Conservation (phyloP, 2,797 vertebrate genomes). For the Lerista edwardsae region DNA sequence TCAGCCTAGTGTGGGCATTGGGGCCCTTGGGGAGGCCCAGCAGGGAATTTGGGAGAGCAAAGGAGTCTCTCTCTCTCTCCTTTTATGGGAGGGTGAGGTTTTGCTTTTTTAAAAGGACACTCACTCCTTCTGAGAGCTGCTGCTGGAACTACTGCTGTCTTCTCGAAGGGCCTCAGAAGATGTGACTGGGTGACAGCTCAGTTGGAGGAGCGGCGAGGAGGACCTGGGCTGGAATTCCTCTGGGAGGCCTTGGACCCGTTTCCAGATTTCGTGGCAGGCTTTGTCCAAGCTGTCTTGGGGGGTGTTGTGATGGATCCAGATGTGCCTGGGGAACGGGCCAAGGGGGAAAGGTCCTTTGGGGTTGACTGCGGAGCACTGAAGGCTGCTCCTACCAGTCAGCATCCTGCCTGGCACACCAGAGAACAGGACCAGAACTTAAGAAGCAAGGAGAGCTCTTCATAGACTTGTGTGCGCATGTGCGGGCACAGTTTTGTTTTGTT, state of each 20-base stretch:
- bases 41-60: no score
- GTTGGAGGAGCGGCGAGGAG: neutral
- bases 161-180: neutral
- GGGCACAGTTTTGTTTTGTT: no score
- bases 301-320: constrained; percentile 81
- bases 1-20: no score
- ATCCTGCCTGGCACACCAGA: constrained; percentile 46
- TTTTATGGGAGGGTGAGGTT: neutral
- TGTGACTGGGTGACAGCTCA: neutral
- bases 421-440: neutral
- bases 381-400: constrained; percentile 20
- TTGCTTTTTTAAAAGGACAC: constrained; percentile 11
- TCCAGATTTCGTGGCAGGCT: constrained; percentile 81
- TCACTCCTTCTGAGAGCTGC: constrained; percentile 59
- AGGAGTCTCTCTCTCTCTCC: no score
- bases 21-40: no score
- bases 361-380: constrained; percentile 14
- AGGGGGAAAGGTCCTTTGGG: constrained; percentile 59
- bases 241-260: constrained; percentile 63
- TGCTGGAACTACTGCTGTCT: neutral
- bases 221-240: constrained; percentile 56
- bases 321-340: constrained; percentile 81
- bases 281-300: constrained; percentile 79
- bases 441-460: neutral
- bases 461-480: neutral